Evolutionary conservation across 92 coral and sea anemone genomes (phyloP), one percentile per base, ranked within the genome.

Genomic region (Palythoa heliodiscus): DNA sequence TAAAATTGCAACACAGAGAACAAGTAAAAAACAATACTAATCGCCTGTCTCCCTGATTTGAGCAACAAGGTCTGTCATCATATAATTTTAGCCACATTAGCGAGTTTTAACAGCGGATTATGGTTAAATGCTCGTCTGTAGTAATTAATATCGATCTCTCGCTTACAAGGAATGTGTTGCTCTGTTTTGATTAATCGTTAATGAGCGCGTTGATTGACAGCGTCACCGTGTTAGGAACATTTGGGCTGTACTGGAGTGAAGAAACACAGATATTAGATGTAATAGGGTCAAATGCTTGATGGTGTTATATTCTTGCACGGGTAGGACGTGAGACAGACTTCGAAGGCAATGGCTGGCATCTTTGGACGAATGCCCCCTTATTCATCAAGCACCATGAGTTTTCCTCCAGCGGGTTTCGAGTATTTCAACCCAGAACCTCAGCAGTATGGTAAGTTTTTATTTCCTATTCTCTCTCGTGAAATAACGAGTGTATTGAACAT

Each of bases 281-380:
- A 66, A 68, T 50, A 63, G 84, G 84, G 84, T 80, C 84, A 80
- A 80, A 80, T 80, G 66, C 84, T 80, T 80, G 84, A 80, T 43
- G 66, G 84, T 47, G 84, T 80, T 80, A 80, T 80, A 64, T 80
- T 80, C 39, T 39, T 80, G 7, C 84, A 80, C 43, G 66, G 73
- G 55, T 52, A 80, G 74, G 52, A 68, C 24, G 23, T 11, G 73
- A 67, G 73, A 78, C 43, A 60, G 22, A 35, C 40, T 19, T 50
- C 86, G 78, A 71, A 74, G 57, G 84, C 91, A 69, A 93, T 93
- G 97, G 93, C 94, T 29, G 90, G 97, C 35, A 91, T 93, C 77
- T 93, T 93, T 86, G 97, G 97, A 87, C 90, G 97, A 63, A 91
- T 93, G 82, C 97, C 97, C 57, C 97, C 97, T 39, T 93, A 91